Evolutionary conservation across 1,140 invertebrate species (phyloP).

Genomic region (Zaprionus vittiger): DNA sequence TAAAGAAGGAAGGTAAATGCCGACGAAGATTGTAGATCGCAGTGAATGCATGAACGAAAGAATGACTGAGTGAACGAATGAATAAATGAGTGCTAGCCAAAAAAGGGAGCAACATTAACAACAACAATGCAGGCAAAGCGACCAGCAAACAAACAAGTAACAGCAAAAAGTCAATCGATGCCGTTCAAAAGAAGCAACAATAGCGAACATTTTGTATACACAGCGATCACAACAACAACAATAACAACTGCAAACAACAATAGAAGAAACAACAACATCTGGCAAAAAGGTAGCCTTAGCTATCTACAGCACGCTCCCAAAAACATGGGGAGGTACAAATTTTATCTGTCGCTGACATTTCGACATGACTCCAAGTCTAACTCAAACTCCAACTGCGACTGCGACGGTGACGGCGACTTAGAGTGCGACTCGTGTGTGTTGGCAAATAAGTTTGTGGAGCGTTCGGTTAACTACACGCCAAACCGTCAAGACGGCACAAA

Average conservation of each 20-base stretch:
- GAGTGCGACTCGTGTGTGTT: constrained; percentile 38
- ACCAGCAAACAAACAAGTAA: constrained; percentile 53
- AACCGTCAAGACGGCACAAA: constrained; percentile 55
- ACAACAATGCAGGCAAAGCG: constrained; percentile 53
- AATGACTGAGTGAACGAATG: constrained; percentile 1
- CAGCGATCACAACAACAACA: constrained; percentile 16
- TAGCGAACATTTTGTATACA: constrained; percentile 37
- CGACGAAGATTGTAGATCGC: background rate
- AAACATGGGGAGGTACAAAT: constrained; percentile 70
- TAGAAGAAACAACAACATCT: constrained; percentile 30
- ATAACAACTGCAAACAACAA: constrained; percentile 35
- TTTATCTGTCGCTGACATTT: constrained; percentile 74
- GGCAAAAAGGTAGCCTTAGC: constrained; percentile 16
- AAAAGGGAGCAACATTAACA: constrained; percentile 35
- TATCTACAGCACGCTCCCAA: constrained; percentile 67
- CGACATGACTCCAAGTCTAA: constrained; percentile 61
- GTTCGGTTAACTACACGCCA: constrained; percentile 43
- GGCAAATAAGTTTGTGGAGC: constrained; percentile 47
- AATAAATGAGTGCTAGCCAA: constrained; percentile 27
- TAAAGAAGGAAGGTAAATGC: background rate
- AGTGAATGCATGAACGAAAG: constrained; percentile 1
- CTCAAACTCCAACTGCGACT: constrained; percentile 19
- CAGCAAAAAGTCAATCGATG: constrained; percentile 70
- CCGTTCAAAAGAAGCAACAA: constrained; percentile 63
- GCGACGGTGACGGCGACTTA: constrained; percentile 28